These are phyloP conservation scores for Stegostoma tigrinum DNA, from an alignment of 2,113 vertebrate species.

Conservation along the genomic window DNA sequence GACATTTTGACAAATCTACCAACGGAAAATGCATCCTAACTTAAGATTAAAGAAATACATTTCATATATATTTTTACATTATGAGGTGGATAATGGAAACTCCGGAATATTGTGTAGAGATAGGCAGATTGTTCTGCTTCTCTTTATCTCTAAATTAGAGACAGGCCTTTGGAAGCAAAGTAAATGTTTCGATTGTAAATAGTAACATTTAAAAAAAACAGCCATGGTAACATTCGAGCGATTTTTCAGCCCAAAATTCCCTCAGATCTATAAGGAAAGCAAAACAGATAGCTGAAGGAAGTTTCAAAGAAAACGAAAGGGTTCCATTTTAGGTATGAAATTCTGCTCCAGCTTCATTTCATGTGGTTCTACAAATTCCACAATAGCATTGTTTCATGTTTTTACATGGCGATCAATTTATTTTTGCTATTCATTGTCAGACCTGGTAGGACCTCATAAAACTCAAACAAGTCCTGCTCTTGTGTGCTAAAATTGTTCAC, in stretches of 20 bases:
- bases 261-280: background rate
- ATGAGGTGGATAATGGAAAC: background rate
- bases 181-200: background rate
- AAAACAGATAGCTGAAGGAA: background rate
- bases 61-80: slow-evolving; percentile 5
- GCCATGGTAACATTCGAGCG: no score
- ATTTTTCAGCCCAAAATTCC: background rate
- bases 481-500: background rate
- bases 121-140: background rate
- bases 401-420: background rate
- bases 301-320: background rate
- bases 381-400: background rate
- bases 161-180: background rate
- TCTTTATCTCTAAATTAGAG: slow-evolving; percentile 4
- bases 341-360: background rate
- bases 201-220: background rate
- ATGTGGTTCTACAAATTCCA: no score
- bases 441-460: background rate
- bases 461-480: background rate
- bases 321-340: background rate
- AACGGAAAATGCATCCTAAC: background rate
- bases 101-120: background rate
- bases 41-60: background rate
- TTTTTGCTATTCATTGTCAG: background rate
- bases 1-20: background rate